These are phyloP conservation scores for Rhopalosiphum maidis DNA, from an alignment of 1,140 invertebrate species.

Conservation along the genomic window DNA sequence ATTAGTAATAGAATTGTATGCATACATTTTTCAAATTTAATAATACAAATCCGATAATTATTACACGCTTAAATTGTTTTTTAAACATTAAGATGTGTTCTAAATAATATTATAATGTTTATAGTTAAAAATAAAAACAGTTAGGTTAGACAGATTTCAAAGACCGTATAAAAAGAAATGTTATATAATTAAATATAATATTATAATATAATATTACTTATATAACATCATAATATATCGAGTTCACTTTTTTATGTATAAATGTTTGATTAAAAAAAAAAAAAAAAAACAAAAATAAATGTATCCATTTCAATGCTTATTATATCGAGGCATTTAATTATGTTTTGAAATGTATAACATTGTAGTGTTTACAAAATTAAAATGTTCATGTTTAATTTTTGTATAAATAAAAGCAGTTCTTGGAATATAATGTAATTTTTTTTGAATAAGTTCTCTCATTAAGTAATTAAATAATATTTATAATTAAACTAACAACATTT, in stretches of 20 bases:
- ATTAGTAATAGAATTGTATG: too few relatives aligned
- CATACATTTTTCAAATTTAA: too few relatives aligned
- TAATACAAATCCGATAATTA: too few relatives aligned
- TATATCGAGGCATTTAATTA: too few relatives aligned
- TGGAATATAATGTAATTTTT: not conserved
- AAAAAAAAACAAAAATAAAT: too few relatives aligned
- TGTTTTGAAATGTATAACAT: not conserved
- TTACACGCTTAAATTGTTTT: too few relatives aligned
- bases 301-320: too few relatives aligned
- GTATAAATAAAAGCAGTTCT: not conserved
- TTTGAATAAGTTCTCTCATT: not conserved
- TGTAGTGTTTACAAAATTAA: not conserved
- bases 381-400: not conserved
- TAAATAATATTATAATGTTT: too few relatives aligned
- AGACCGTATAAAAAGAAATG: not conserved
- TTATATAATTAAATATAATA: not conserved
- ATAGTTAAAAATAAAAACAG: too few relatives aligned
- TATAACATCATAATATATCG: too few relatives aligned
- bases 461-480: not conserved
- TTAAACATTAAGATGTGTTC: too few relatives aligned
- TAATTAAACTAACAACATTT: not conserved
- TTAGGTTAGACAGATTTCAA: not conserved
- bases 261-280: not conserved
- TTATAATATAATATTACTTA: too few relatives aligned
- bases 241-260: not conserved